Evolutionary conservation across 2,113 vertebrate species (phyloP), one percentile per base, ranked within the genome.

Genomic region (Anseranas semipalmata): DNA sequence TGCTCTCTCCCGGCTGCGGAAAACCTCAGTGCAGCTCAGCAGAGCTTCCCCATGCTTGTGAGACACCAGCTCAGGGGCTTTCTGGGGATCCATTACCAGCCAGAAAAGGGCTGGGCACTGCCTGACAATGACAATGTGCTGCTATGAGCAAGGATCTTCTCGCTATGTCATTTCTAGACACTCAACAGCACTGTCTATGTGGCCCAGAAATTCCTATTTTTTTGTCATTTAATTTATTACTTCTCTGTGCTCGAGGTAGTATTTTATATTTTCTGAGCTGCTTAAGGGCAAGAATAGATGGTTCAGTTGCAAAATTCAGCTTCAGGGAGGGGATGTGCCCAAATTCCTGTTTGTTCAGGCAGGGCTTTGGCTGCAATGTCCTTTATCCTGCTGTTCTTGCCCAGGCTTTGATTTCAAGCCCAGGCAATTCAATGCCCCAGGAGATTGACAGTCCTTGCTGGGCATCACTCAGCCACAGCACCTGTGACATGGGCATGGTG

Each of bases 11-110:
- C 0, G 3, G 81, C 81, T 93, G 87, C 83, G 93, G 94, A 81
- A 95, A 97, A 90, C 92, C 83, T 94, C 94, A 67, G 37, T 16
- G 72, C 66, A 71, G 60, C 87, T 88, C 73, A 67, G 87, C 79
- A 84, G 27, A 87, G 90, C 87, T 87, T 87, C 65, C 37, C 41
- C 30, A 60, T 19, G 6, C 70, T 80, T 7, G 59, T 6, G 82
- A 93, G 35, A 10, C 83, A 68, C 19, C 68, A 24, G 53, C 86
- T n/a, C 3, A 5, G n/a, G 85, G 87, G 55, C 91, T 78, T 93
- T 56, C 82, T 75, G 91, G 81, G 91, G 78, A 87, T 80, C 74
- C 77, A 85, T 85, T 56, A 76, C 5, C 2, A 0, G 21, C 27
- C 94, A 70, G 91, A 76, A 52, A 71, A 83, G 77, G 77, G 93